Conservation (phyloP, 2,113 vertebrate genomes). For the Neopipo cinnamomea region DNA sequence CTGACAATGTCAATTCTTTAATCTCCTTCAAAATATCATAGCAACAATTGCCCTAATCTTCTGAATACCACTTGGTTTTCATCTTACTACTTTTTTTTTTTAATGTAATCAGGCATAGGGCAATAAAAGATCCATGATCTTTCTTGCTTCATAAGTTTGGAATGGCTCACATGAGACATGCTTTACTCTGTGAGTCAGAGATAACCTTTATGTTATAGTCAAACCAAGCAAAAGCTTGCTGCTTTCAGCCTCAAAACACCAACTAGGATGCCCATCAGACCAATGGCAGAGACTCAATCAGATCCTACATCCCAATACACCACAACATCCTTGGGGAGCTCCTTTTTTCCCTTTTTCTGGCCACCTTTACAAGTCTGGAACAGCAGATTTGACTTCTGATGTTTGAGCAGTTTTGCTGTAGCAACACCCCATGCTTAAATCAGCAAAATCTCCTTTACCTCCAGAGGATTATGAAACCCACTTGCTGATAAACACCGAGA, state of each 20-base stretch:
- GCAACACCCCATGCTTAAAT: background rate
- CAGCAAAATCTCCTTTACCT: background rate
- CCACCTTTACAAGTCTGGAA: background rate
- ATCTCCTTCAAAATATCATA: background rate
- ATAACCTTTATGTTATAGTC: background rate
- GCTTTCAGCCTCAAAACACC: background rate
- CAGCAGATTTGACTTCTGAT: background rate
- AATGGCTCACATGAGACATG: background rate
- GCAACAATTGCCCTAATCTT: background rate
- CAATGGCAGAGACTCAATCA: background rate
- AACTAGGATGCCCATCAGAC: background rate
- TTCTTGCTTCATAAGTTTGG: background rate
- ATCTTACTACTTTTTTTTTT: background rate
- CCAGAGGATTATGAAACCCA: background rate
- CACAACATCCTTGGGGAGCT: background rate
- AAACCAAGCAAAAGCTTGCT: background rate
- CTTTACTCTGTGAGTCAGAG: background rate
- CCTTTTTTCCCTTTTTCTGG: background rate
- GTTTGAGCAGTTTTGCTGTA: background rate
- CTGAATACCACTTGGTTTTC: background rate
- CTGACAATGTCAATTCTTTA: background rate
- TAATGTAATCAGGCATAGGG: background rate
- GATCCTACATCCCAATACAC: background rate
- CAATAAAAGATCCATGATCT: background rate
- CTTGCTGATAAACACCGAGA: background rate